phyloP scores from a whole-genome alignment of 2,113 vertebrate genomes.

The Menura novaehollandiae region DNA sequence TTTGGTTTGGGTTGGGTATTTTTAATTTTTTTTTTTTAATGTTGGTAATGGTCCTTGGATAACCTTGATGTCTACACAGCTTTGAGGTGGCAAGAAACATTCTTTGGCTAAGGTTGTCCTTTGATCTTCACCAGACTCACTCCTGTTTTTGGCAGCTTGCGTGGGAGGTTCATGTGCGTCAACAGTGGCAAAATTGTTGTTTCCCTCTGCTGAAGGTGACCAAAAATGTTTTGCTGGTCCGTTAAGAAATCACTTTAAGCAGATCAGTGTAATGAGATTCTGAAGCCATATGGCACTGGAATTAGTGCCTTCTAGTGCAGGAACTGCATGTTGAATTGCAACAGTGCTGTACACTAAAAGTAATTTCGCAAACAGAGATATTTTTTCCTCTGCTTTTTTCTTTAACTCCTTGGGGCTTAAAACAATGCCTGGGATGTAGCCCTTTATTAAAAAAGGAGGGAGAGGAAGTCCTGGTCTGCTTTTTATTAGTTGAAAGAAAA shows the following conservation, averaged over 20 bases:
- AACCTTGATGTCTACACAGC: background rate
- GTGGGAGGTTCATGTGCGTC: background rate
- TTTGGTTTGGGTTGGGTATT: too few species aligned
- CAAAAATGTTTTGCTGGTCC: background rate
- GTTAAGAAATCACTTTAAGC: slow-evolving; percentile 51
- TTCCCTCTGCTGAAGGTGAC: slow-evolving; percentile 17
- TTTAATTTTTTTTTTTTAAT: background rate
- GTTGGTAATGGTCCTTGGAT: background rate
- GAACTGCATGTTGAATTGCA: background rate
- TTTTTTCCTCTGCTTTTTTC: background rate
- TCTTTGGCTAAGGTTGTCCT: background rate
- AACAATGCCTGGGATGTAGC: background rate
- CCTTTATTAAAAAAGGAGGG: slow-evolving; percentile 1
- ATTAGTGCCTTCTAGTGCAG: slow-evolving; percentile 23
- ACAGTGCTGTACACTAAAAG: background rate
- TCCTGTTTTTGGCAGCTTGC: background rate
- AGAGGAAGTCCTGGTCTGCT: background rate
- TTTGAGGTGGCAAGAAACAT: background rate
- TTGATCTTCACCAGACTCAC: background rate
- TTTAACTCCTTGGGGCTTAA: background rate
- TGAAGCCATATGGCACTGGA: slow-evolving; percentile 55
- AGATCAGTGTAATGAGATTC: slow-evolving; percentile 65
- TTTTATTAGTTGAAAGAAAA: background rate
- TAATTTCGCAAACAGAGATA: background rate
- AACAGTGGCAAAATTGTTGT: background rate